Evolutionary conservation across 2,797 vertebrate genomes (phyloP), one percentile per base, ranked within the genome.

Genomic region (Rhincodon typus): DNA sequence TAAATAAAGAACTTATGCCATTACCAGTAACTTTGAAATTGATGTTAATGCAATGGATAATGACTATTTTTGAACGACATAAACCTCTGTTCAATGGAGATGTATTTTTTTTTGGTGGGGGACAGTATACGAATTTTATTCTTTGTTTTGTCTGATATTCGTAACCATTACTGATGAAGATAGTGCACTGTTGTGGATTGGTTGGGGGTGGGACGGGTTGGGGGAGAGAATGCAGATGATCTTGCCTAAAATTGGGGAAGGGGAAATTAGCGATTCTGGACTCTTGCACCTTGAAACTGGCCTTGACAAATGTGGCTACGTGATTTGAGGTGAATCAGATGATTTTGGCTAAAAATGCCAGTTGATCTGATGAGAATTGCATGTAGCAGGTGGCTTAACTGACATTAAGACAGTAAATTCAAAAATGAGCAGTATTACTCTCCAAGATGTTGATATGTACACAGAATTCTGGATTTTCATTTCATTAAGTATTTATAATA

Each of bases 401-500:
- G 77, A 34, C 30, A 53, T 34, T 53, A 70, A 67, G 34, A 15
- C 46, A 67, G 94, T 77, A 50, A 74, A 77, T 95, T 95, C 50
- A 93, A 17, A 95, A 95, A 77, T 30, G 53, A 95, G 53, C 12
- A 0, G 34, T 21, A 77, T 95, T 74, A 50, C 30, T 95, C 70
- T 95, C 13, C 46, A 53, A 30, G 62, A n/a, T 91, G 88, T 34
- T 91, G 27, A 46, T 74, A 77, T 77, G n/a, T 77, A 95, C 53
- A 77, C 77, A 12, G 57, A 62, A 70, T 95, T 95, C 30, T 42
- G 66, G 12, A 69, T 93, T 93, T 93, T 93, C 66, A 69, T 93
- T 69, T 93, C 90, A 93, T 93, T 93, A 69, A 95, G 70, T 74
- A 95, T 72, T 95, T 95, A 95, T 74, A 95, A 77, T 77, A 53